A percentile compares a stretch with the other conserved stretches of the same genome.
phyloP scores from a whole-genome alignment of 2,797 vertebrate genomes.

The Amblyraja radiata region DNA sequence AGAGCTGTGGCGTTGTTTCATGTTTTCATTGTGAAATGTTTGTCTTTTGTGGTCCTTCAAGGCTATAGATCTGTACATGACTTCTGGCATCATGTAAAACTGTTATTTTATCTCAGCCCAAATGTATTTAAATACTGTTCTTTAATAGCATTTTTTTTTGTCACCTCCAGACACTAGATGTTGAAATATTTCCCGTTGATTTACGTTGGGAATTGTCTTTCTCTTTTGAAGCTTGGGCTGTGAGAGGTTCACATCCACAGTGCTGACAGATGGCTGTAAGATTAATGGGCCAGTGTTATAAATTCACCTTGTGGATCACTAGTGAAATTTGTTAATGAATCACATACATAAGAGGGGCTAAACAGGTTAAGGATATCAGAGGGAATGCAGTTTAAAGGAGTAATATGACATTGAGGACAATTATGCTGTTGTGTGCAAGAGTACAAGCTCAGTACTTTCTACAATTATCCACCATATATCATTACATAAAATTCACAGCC shows the following conservation, averaged over 20 bases:
- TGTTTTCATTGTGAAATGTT: conserved; percentile 28
- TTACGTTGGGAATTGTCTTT: neutral
- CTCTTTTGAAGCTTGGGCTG: neutral
- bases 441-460: neutral
- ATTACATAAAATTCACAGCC: neutral
- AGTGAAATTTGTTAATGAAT: neutral
- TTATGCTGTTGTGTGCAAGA: neutral
- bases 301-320: neutral
- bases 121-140: neutral
- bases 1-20: conserved; percentile 15
- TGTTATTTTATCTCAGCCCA: conserved; percentile 13
- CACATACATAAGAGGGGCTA: neutral
- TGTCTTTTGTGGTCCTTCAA: conserved; percentile 33
- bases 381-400: neutral
- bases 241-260: neutral
- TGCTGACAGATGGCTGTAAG: neutral
- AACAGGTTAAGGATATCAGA: neutral
- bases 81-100: conserved; percentile 1
- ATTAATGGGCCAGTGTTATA: neutral
- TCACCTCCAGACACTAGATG: conserved; percentile 2
- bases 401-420: neutral
- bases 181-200: conserved; percentile 7
- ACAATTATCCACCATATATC: neutral
- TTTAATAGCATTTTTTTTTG: neutral
- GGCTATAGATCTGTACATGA: neutral